These are phyloP conservation scores for Heteromormyrus szaboi DNA, from an alignment of 2,797 vertebrate species.

Conservation along the genomic window DNA sequence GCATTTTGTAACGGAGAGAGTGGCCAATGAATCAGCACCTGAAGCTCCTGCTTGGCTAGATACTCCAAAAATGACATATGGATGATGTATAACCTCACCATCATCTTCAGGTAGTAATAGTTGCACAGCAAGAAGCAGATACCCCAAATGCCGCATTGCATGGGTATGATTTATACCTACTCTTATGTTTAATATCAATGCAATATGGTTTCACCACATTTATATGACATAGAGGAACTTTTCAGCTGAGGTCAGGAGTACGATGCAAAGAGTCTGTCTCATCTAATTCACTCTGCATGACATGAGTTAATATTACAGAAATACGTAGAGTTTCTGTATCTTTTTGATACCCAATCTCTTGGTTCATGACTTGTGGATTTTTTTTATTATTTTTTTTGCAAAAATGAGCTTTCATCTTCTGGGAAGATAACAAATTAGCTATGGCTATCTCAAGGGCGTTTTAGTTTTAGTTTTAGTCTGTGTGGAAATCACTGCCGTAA, in stretches of 20 bases:
- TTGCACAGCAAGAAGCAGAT: not conserved
- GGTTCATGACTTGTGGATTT: not conserved
- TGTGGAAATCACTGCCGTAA: not conserved
- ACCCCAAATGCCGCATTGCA: not conserved
- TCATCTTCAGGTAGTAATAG: not conserved
- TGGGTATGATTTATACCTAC: not conserved
- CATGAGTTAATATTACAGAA: not conserved
- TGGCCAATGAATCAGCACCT: not conserved
- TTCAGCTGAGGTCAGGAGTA: not conserved
- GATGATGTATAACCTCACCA: not conserved
- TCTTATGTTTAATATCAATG: not conserved
- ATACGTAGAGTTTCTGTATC: not conserved
- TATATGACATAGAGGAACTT: not conserved
- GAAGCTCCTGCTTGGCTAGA: not conserved
- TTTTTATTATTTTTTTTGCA: not conserved
- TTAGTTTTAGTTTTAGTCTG: not conserved
- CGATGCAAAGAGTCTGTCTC: not conserved
- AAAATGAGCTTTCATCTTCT: constrained; percentile 6
- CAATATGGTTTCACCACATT: not conserved
- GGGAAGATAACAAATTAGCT: not conserved
- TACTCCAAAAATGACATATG: not conserved
- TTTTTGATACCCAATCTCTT: not conserved
- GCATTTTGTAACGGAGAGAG: not conserved
- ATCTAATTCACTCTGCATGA: not conserved
- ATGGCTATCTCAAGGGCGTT: not conserved